A percentile compares a stretch with the other conserved stretches of the same genome.
These are phyloP conservation scores for Pempheris klunzingeri DNA, from an alignment of 2,797 vertebrate species.

Conservation along the genomic window DNA sequence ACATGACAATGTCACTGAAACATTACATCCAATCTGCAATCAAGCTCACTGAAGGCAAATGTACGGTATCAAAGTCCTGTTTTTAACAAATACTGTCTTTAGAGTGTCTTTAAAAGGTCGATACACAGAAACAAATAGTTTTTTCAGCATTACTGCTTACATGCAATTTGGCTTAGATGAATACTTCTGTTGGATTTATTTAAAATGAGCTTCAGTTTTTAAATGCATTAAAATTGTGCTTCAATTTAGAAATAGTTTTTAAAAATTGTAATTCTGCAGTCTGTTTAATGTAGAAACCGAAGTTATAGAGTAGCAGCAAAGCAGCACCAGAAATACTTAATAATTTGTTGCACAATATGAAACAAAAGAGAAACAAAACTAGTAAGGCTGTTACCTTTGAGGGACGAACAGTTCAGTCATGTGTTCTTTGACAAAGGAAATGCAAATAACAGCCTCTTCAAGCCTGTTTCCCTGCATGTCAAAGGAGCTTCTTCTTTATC, in stretches of 20 bases:
- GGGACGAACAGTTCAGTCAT: constrained; percentile 1
- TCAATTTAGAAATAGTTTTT: neutral
- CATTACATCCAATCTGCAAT: neutral
- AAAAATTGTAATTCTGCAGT: neutral
- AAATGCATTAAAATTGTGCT: neutral
- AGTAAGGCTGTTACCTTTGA: constrained; percentile 50
- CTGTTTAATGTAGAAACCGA: neutral
- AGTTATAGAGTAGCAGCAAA: neutral
- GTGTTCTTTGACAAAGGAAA: constrained; percentile 6
- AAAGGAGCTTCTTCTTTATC: constrained; percentile 22
- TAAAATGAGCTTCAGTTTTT: neutral
- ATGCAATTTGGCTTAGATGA: neutral
- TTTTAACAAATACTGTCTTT: constrained; percentile 22
- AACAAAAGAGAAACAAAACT: neutral
- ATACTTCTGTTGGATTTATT: neutral
- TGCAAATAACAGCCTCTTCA: neutral
- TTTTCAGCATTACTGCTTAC: constrained; percentile 2
- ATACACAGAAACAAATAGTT: constrained; percentile 10
- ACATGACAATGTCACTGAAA: too few relatives aligned
- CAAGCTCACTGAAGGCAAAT: neutral
- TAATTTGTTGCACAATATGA: neutral
- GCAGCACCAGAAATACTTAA: neutral
- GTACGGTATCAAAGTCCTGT: constrained; percentile 60
- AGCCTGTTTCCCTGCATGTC: neutral
- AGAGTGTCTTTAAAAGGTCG: constrained; percentile 29